Evolutionary conservation across 1,140 invertebrate genomes (phyloP).

Genomic region (Euura saliciscinereae): DNA sequence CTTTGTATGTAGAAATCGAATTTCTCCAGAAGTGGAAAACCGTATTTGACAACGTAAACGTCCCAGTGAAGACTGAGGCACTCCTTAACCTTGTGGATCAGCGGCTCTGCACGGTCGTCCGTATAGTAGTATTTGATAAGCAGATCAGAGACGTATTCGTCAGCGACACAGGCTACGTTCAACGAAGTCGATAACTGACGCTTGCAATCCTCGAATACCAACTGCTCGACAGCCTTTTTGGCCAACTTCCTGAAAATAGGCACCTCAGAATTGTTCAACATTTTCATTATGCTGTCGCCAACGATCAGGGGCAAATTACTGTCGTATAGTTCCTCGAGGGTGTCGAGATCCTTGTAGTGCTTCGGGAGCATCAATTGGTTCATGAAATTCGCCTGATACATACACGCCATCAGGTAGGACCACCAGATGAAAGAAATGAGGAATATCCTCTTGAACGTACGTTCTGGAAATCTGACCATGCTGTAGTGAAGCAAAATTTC

Average conservation of each 20-base stretch:
- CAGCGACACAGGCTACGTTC: conserved; percentile 24
- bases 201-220: conserved; percentile 20
- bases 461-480: conserved; percentile 16
- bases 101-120: background rate
- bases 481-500: conserved; percentile 18
- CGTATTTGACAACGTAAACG: conserved; percentile 20
- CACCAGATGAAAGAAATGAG: conserved; percentile 20
- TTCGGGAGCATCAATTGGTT: conserved; percentile 18
- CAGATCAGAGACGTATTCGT: conserved; percentile 17
- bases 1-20: conserved; percentile 12
- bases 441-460: conserved; percentile 19
- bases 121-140: background rate
- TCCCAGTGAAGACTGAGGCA: conserved; percentile 21
- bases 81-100: conserved; percentile 22
- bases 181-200: background rate
- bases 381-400: conserved; percentile 22
- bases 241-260: conserved; percentile 6
- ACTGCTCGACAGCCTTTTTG: background rate
- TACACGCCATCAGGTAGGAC: conserved; percentile 15
- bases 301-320: conserved; percentile 21
- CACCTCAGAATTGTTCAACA: conserved; percentile 9
- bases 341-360: conserved; percentile 22
- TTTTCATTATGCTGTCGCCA: conserved; percentile 11
- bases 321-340: conserved; percentile 14
- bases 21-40: conserved; percentile 19